Evolutionary conservation across 2,113 vertebrate species (phyloP).

Genomic region (Cynopterus brachyotis): DNA sequence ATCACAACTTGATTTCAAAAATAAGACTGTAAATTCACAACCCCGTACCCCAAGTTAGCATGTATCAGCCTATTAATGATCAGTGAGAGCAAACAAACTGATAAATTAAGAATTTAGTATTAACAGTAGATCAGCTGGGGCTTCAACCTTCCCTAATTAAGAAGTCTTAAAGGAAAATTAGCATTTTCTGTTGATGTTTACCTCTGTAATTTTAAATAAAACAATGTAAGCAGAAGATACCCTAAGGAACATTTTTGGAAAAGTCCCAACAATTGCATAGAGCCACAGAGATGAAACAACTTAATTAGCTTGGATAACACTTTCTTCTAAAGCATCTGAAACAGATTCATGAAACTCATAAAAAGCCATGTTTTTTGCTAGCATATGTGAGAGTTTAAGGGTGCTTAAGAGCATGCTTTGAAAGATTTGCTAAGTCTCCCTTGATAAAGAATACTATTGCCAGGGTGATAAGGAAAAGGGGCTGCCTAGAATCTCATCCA

Average conservation of each 20-base stretch:
- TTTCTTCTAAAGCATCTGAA: conserved; percentile 61
- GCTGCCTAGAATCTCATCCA: neutral
- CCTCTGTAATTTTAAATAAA: conserved; percentile 76
- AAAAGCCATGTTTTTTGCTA: conserved; percentile 61
- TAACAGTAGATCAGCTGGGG: conserved; percentile 55
- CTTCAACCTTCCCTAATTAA: conserved; percentile 53
- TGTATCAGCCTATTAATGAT: neutral
- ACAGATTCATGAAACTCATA: conserved; percentile 71
- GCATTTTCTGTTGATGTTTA: conserved; percentile 78
- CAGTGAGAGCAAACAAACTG: neutral
- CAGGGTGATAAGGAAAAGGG: neutral
- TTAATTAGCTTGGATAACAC: conserved; percentile 80
- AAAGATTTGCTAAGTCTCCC: conserved; percentile 55
- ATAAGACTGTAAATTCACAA: neutral
- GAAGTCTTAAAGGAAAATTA: conserved; percentile 74
- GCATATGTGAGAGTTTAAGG: conserved; percentile 43
- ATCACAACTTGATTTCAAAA: neutral
- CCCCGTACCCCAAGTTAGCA: neutral
- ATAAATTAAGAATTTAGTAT: conserved; percentile 65
- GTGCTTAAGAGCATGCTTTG: conserved; percentile 57
- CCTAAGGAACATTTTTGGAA: conserved; percentile 79
- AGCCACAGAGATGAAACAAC: conserved; percentile 80
- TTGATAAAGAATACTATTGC: neutral
- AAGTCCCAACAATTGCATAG: conserved; percentile 69
- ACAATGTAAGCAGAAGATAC: conserved; percentile 72